Base-by-base conservation (phyloP, 2,797 vertebrate genomes). In the Ctenopoma multispine region DNA sequence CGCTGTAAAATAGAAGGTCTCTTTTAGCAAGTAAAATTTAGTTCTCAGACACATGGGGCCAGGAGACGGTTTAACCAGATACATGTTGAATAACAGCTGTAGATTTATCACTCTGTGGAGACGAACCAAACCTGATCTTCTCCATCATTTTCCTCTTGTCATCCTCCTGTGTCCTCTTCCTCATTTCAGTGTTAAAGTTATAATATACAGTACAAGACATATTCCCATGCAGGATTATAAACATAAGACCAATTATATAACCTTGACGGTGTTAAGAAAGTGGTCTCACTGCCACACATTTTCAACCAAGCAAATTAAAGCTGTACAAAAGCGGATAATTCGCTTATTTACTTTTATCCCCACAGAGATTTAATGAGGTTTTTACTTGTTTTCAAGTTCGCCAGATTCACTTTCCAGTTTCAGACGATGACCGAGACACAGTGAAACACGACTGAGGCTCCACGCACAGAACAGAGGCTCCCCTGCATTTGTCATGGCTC, bases 401-500 rank as follows among this genome's bases (percentile, higher is more conserved):
- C 11, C 58, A 56, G 69, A 72, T 69, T 77, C 48, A 44, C 54
- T 57, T 75, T 80, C 34, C 21, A 21, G 44, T 55, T 63, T 53
- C 44, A 71, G 61, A 62, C 2, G n/a, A n/a, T n/a, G n/a, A n/a
- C n/a, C n/a, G n/a, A n/a, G 18, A 59, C 65, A 47, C 13, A 3
- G 11, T 72, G 55, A n/a, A n/a, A 59, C 55, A 0, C 23, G 5
- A 60, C 43, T 0, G 31, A 54, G 72, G 77, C 70, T 44, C 38
- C 63, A 5, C 21, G 0, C 31, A 7, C 72, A 68, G 54, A 79
- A 60, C 47, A 13, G 60, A 57, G 77, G 68, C 79, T 71, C 83
- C 57, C 20, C 50, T 57, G 59, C 69, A 86, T 84, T 87, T 36
- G 78, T 86, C 49, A 82, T 44, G 77, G 79, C 36, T 72, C 9